Evolutionary conservation across 1,140 invertebrate genomes (phyloP).

Genomic region (Cherax destructor): DNA sequence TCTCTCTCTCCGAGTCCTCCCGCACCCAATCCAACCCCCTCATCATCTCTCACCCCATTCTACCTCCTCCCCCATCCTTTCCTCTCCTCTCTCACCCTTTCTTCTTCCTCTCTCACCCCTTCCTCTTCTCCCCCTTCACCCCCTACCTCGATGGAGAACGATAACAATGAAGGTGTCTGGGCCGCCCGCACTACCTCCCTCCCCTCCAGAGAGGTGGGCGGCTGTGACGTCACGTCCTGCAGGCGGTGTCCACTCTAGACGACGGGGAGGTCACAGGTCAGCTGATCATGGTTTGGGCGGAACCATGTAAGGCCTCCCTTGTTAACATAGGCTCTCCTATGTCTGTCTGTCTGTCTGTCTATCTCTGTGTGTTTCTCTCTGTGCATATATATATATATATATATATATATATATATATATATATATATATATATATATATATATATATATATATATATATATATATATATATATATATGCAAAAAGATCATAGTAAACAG

Average conservation of each 20-base stretch:
- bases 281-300: constrained; percentile 40
- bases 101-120: not conserved
- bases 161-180: not conserved
- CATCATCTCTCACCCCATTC: not conserved
- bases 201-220: not conserved
- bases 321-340: constrained; percentile 25
- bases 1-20: not conserved
- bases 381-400: not conserved
- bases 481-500: no score
- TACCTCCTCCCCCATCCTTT: not conserved
- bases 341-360: not conserved
- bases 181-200: not conserved
- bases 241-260: constrained; percentile 51
- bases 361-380: not conserved
- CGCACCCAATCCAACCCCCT: not conserved
- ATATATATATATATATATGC: no score
- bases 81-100: not conserved
- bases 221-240: constrained; percentile 33
- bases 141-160: not conserved
- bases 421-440: no score
- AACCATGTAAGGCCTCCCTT: constrained; percentile 17
- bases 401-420: no score
- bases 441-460: no score
- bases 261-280: constrained; percentile 48
- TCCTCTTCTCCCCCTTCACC: not conserved